A percentile compares a stretch with the other conserved stretches of the same genome.
Evolutionary conservation across 2,888 invertebrate genomes (phyloP).

Genomic region (Stenodema calcarata): DNA sequence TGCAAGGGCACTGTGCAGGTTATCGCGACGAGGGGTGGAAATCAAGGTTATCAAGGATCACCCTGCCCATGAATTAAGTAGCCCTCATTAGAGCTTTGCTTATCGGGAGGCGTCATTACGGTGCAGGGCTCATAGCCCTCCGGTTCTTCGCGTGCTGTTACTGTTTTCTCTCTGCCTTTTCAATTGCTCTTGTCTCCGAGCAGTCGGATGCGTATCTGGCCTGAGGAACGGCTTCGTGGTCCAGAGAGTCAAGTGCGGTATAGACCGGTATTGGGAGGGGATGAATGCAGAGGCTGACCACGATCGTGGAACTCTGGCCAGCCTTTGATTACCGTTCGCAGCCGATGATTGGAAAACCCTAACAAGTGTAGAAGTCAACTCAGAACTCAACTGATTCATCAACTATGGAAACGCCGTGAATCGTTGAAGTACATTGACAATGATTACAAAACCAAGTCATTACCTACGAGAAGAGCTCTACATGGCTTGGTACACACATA

Average conservation of each 20-base stretch:
- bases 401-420: no score
- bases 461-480: no score
- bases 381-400: no score
- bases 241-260: not conserved
- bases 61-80: slow-evolving; percentile 42
- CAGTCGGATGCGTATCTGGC: not conserved
- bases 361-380: no score
- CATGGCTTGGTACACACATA: no score
- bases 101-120: slow-evolving; percentile 37
- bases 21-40: slow-evolving; percentile 22
- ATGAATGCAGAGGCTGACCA: no score
- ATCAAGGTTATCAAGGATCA: slow-evolving; percentile 39
- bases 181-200: not conserved
- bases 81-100: slow-evolving; percentile 44
- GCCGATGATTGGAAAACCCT: no score
- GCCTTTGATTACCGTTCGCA: no score
- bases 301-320: no score
- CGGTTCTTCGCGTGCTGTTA: slow-evolving; percentile 6
- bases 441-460: no score
- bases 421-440: no score
- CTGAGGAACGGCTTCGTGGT: not conserved
- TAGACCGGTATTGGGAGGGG: no score
- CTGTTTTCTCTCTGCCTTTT: not conserved
- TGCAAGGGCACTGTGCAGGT: slow-evolving; percentile 9
- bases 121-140: not conserved